Evolutionary conservation across 2,888 invertebrate genomes (phyloP).

Genomic region (Acanthoscelides obtectus): DNA sequence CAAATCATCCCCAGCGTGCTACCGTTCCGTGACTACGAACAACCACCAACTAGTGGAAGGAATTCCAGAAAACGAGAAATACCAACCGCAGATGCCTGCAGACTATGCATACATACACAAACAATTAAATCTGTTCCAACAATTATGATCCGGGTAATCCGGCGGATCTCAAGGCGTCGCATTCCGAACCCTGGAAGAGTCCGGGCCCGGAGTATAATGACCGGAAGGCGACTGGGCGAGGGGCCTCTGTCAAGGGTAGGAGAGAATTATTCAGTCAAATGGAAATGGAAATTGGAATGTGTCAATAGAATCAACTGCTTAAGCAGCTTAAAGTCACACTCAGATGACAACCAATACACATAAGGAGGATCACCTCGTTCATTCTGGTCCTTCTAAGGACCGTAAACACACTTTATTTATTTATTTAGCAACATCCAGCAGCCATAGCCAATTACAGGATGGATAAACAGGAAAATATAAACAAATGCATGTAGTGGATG

Average conservation of each 20-base stretch:
- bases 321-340: no score
- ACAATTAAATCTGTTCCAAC: slow-evolving; percentile 41
- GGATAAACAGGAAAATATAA: no score
- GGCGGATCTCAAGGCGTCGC: slow-evolving; percentile 32
- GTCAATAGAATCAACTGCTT: no score
- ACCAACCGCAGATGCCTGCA: not conserved
- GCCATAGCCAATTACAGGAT: no score
- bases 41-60: not conserved
- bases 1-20: not conserved
- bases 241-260: not conserved
- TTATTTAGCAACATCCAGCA: no score
- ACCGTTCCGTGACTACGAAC: not conserved
- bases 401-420: no score
- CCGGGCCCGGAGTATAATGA: not conserved
- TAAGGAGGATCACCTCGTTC: no score
- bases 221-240: not conserved
- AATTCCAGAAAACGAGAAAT: not conserved
- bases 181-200: not conserved
- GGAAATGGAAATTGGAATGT: no score
- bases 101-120: slow-evolving; percentile 26
- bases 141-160: slow-evolving; percentile 32
- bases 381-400: no score
- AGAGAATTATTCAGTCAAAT: no score
- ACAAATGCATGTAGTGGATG: no score
- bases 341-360: no score